Evolutionary conservation across 2,797 vertebrate species (phyloP), one percentile per base, ranked within the genome.

Genomic region (Phrynocephalus vlangalii): DNA sequence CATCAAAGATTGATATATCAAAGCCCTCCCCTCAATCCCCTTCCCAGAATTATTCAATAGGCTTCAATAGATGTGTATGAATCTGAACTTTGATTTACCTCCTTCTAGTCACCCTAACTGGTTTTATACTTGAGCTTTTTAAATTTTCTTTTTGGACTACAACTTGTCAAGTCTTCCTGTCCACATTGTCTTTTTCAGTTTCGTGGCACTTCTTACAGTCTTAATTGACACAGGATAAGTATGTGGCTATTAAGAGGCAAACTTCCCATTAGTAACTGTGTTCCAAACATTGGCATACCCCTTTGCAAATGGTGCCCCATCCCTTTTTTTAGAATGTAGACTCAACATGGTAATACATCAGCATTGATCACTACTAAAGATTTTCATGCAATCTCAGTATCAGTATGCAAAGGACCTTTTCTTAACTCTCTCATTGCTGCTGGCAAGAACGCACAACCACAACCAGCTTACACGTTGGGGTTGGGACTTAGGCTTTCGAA

Each of bases 401-500:
- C 60, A 44, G n/a, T 28, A 38, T 68, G 56, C 63, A 76, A 88
- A 85, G 16, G 18, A 10, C 16, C 63, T 48, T 52, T 72, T 52
- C 26, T 60, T 33, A 71, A 60, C 2, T 28, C 18, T 67, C 11
- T 60, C 18, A 70, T 22, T n/a, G 44, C 70, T 24, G n/a, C 87
- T 68, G 70, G 60, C 48, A 75, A 76, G 48, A 85, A 75, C 28
- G 71, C n/a, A 68, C 60, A 44, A 48, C 5, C 30, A 56, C 83
- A 85, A 44, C 13, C 16, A 76, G 72, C 63, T 70, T 44, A 75
- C 8, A 30, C 60, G n/a, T 88, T 76, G 5, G n/a, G n/a, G 71
- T 68, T 24, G 60, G 6, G 48, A 28, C 71, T 85, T 82, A 88
- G 85, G 81, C 78, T 63, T 70, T 82, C 87, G 82, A 38, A 44